Evolutionary conservation across 2,888 invertebrate species (phyloP).

Genomic region (Drosophila falleni): DNA sequence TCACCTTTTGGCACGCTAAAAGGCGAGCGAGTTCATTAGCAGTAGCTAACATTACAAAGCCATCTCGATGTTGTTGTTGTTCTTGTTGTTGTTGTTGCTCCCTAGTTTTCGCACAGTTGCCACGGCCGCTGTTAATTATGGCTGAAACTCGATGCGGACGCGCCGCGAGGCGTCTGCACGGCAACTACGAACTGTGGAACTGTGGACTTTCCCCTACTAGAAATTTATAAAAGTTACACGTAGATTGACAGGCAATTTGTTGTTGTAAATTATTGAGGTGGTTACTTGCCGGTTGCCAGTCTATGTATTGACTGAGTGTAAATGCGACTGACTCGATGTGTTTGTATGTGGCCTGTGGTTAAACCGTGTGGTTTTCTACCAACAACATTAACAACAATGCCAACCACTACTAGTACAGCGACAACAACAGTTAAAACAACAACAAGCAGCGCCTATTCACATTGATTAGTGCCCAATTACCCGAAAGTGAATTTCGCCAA

Average conservation of each 20-base stretch:
- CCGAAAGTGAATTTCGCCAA: slow-evolving; percentile 71
- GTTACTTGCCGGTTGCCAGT: slow-evolving; percentile 51
- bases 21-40: slow-evolving; percentile 59
- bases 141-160: slow-evolving; percentile 50
- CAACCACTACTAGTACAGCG: slow-evolving; percentile 6
- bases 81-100: slow-evolving; percentile 32
- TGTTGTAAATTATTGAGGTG: slow-evolving; percentile 61
- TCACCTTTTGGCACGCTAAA: slow-evolving; percentile 52
- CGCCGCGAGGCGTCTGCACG: slow-evolving; percentile 40
- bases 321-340: slow-evolving; percentile 19
- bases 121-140: slow-evolving; percentile 70
- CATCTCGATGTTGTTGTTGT: slow-evolving; percentile 36
- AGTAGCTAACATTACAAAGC: slow-evolving; percentile 67
- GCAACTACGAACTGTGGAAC: background rate
- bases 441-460: slow-evolving; percentile 47
- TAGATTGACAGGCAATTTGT: slow-evolving; percentile 82
- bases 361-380: slow-evolving; percentile 53
- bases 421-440: background rate
- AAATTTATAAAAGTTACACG: slow-evolving; percentile 82
- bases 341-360: slow-evolving; percentile 46
- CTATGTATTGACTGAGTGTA: slow-evolving; percentile 63
- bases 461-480: slow-evolving; percentile 75
- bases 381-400: slow-evolving; percentile 28
- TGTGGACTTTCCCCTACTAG: slow-evolving; percentile 37
- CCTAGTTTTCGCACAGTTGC: slow-evolving; percentile 46